Evolutionary conservation across 2,888 invertebrate genomes (phyloP).

Genomic region (Trissolcus japonicus): DNA sequence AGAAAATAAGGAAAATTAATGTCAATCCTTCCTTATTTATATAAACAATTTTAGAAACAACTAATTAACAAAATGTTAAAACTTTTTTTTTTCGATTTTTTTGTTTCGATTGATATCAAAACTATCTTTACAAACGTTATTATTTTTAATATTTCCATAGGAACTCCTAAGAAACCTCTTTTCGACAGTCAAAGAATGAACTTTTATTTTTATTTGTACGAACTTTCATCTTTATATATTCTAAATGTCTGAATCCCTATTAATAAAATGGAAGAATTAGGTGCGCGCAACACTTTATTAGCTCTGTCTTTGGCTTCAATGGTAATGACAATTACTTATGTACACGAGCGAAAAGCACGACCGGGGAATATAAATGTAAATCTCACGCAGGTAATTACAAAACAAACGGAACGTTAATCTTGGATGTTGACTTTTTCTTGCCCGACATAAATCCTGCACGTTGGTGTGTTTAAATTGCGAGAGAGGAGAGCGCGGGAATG

Average conservation of each 20-base stretch:
- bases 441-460: constrained; percentile 26
- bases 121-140: too few relatives aligned
- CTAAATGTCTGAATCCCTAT: background rate
- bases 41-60: too few relatives aligned
- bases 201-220: too few relatives aligned
- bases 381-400: constrained; percentile 33
- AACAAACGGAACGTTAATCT: constrained; percentile 43
- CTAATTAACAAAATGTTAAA: too few relatives aligned
- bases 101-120: too few relatives aligned
- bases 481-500: constrained; percentile 38
- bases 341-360: constrained; percentile 18
- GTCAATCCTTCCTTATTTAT: too few relatives aligned
- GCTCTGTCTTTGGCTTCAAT: constrained; percentile 11
- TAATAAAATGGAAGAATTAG: constrained; percentile 6
- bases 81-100: too few relatives aligned
- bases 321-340: constrained; percentile 25
- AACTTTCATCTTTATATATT: too few relatives aligned
- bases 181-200: too few relatives aligned
- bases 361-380: constrained; percentile 32
- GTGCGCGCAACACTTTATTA: background rate
- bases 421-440: constrained; percentile 49
- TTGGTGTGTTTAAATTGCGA: constrained; percentile 40
- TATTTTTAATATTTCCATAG: too few relatives aligned
- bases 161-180: too few relatives aligned
- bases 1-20: too few relatives aligned